Evolutionary conservation across 2,888 invertebrate species (phyloP).

Genomic region (Graphium colonna): DNA sequence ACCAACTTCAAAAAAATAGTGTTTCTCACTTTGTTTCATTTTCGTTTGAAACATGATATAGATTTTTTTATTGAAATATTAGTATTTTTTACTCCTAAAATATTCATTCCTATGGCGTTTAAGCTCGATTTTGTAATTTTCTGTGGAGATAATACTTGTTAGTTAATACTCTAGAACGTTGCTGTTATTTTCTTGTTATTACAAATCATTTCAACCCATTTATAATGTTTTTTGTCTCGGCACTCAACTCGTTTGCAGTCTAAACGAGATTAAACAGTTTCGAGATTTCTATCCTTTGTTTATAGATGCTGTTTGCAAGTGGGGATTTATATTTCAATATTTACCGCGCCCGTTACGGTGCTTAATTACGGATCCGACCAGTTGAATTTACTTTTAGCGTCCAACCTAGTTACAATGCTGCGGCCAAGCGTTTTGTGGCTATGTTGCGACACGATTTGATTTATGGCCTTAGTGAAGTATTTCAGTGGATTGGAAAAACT

Average conservation of each 20-base stretch:
- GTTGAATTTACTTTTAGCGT: constrained; percentile 34
- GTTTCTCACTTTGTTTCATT: no score
- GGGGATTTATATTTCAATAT: constrained; percentile 13
- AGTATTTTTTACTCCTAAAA: no score
- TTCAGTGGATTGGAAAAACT: not conserved
- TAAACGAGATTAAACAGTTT: not conserved
- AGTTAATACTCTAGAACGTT: no score
- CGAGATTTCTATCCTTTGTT: not conserved
- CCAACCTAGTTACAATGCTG: constrained; percentile 12
- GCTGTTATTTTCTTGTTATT: no score
- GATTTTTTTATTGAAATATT: no score
- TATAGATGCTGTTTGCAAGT: constrained; percentile 2
- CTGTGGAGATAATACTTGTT: no score
- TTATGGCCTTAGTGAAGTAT: constrained; percentile 1
- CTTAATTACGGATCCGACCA: constrained; percentile 37
- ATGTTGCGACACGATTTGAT: constrained; percentile 4
- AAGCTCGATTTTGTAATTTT: no score
- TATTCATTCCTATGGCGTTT: no score
- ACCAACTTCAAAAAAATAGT: no score
- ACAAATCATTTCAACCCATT: no score
- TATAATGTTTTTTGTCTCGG: no score
- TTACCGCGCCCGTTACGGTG: not conserved
- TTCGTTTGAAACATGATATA: no score
- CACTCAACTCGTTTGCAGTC: not conserved
- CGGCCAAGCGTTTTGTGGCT: not conserved